Evolutionary conservation across 2,797 vertebrate genomes (phyloP).

Genomic region (Coreius guichenoti): DNA sequence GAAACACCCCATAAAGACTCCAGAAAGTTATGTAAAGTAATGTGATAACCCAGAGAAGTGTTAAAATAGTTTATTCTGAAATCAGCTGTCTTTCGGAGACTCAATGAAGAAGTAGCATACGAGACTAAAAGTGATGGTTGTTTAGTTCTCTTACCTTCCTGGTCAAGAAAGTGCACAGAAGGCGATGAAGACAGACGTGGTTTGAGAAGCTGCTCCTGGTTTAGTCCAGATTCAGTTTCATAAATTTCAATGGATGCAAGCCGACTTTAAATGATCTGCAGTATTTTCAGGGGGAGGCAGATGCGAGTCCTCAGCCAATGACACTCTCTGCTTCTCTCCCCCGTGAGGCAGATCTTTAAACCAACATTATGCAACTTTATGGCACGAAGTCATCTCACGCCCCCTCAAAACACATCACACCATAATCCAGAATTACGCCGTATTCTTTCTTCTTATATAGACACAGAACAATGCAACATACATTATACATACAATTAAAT

Average conservation of each 20-base stretch:
- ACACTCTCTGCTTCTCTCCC: conserved; percentile 17
- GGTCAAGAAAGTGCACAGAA: background rate
- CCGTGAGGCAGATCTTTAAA: conserved; percentile 20
- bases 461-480: background rate
- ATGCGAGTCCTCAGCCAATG: conserved; percentile 41
- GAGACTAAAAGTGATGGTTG: background rate
- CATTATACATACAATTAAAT: background rate
- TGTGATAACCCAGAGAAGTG: no score
- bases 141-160: conserved; percentile 25
- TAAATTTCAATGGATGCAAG: background rate
- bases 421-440: background rate
- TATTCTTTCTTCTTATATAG: background rate
- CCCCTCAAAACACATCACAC: conserved; percentile 6
- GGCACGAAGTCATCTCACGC: conserved; percentile 3
- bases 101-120: background rate
- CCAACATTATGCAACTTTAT: conserved; percentile 30
- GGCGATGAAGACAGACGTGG: background rate
- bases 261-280: conserved; percentile 53
- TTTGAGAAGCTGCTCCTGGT: conserved; percentile 31
- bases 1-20: background rate
- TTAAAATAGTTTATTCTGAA: background rate
- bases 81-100: background rate
- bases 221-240: conserved; percentile 49
- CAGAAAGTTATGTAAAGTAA: background rate
- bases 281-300: conserved; percentile 27